Base-by-base conservation (phyloP, 2,797 vertebrate genomes). In the Hybognathus amarus region DNA sequence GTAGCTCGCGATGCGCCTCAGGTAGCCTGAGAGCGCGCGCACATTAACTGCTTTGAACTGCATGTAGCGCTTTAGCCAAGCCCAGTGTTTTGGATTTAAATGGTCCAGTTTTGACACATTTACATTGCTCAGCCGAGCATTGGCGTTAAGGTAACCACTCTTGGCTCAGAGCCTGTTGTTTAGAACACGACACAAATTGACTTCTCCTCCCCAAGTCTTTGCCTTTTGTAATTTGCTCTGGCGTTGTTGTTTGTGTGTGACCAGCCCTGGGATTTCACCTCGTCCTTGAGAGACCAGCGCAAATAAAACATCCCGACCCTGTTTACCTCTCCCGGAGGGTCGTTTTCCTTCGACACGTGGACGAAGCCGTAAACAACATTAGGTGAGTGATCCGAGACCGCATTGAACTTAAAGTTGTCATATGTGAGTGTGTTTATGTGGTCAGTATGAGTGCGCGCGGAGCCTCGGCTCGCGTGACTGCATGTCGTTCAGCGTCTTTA, bases 181-280 rank as follows among this genome's bases (percentile, higher is more conserved):
- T 85, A 68, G 47, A 89, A 50, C 78, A 89, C 85, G 81, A 90
- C 88, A 91, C 87, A 87, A 85, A 88, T 77, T 80, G 85, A 89
- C 33, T 80, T 87, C 81, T 83, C 47, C 86, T 90, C 83, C 88
- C 50, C 85, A 78, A 84, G 85, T 87, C 88, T 85, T 89, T 87
- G 61, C 90, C 93, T 91, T 94, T 94, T 93, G 89, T 95, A 92
- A 93, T 94, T 94, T 94, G 87, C 92, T 89, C 92, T 93, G 92
- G 91, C 93, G 91, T 92, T 91, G 67, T 90, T 88, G 94, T 94
- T 93, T 93, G 91, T 94, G 91, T 93, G 91, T 86, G 94, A 94
- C 94, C 94, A 92, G 93, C 92, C 76, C 83, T 89, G 93, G 93
- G 95, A 94, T 95, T 93, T 94, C 93, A 92, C 93, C 94, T 92